These are phyloP conservation scores for Tortricodes alternella DNA, from an alignment of 2,888 invertebrate genomes.

Conservation along the genomic window DNA sequence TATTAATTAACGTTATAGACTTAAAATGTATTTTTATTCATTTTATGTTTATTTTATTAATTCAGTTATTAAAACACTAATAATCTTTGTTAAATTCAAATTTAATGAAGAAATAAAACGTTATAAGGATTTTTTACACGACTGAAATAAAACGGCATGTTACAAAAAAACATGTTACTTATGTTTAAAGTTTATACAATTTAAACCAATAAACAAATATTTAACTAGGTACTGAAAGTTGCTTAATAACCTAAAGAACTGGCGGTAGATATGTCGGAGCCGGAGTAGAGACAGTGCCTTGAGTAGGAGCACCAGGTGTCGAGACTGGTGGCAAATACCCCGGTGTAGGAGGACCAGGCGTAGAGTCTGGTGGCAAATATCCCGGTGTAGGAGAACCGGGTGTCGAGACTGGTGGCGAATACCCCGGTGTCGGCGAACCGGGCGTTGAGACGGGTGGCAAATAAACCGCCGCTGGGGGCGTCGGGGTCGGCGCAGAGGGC, in stretches of 20 bases:
- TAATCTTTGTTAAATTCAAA: neutral
- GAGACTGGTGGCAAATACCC: too few species aligned
- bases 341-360: constrained; percentile 29
- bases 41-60: neutral
- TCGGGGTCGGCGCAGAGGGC: constrained; percentile 10
- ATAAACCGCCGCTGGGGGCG: constrained; percentile 39
- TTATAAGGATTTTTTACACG: neutral
- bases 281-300: constrained; percentile 49
- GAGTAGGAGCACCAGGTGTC: constrained; percentile 26
- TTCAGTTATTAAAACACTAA: neutral
- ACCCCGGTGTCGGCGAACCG: constrained; percentile 37
- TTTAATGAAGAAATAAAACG: constrained; percentile 22
- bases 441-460: constrained; percentile 47
- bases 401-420: constrained; percentile 49
- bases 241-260: constrained; percentile 43
- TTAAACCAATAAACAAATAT: neutral
- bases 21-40: too few species aligned
- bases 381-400: constrained; percentile 33
- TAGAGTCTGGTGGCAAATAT: too few species aligned
- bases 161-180: neutral
- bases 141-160: neutral
- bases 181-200: neutral
- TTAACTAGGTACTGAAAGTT: neutral
- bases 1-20: too few species aligned
- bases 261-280: constrained; percentile 67